Base-by-base conservation (phyloP, 2,888 invertebrate species). In the Parapristionchus giblindavisi region DNA sequence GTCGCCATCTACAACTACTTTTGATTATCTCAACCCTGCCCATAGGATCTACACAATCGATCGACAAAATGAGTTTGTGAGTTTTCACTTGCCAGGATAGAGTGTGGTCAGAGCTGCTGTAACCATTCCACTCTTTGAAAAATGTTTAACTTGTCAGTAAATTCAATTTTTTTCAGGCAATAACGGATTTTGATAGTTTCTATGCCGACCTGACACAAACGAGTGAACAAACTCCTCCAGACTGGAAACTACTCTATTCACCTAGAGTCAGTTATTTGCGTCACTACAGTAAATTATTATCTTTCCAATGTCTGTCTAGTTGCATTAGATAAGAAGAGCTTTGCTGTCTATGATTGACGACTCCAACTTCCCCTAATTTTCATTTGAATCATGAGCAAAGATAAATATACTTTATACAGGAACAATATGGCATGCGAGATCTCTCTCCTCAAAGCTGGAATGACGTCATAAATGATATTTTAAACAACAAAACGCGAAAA, bases 141-240 rank as follows among this genome's bases (percentile, higher is more conserved):
- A 56, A 3, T 52, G 24, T 21, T 24, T 17, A 52, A 8, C 60
- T 56, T 75, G 75, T 24, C 21, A 52, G 24, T 56, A 65, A 60
- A 38, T 1, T 3, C 27, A 54, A 3, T 48, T 40, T 60, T 56
- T 56, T 38, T 38, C 77, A 82, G 82, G 79, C 66, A 60, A 76
- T 81, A 0, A 86, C 91, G 40, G 92, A 93, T 84, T 92, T 92
- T 76, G 91, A 92, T 3, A 92, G 92, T 75, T 94, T 92, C 90
- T 92, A 91, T 21, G 92, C 93, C 87, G 93, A 94, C 88, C 88
- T 95, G 58, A 93, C 92, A 0, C 91, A 91, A 87, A 93, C 94
- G 0, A 94, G 93, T 87, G 86, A 90, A 14, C 89, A 90, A 0
- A 81, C 81, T 34, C 88, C 90, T 21, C 93, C 94, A 0, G 89